Conservation (phyloP, 2,797 vertebrate species). For the Gymnoscopelus braueri region DNA sequence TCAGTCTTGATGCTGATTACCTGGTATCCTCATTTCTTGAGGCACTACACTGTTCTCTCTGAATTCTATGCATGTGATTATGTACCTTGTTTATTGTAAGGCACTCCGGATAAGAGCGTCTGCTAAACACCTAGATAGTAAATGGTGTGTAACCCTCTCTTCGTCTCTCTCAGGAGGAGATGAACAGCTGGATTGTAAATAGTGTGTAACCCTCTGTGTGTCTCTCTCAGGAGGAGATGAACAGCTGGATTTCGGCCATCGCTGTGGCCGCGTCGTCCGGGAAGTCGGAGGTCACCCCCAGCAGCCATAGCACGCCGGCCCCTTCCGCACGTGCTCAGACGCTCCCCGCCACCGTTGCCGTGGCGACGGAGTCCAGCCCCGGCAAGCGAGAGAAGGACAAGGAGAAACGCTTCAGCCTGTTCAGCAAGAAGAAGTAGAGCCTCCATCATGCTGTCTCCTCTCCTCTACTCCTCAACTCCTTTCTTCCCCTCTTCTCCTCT, state of each 20-base stretch:
- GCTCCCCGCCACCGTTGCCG: conserved; percentile 90
- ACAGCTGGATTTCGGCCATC: conserved; percentile 95
- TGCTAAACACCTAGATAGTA: no score
- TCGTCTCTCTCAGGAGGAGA: conserved; percentile 74
- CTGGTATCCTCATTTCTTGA: no score
- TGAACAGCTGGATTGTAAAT: conserved; percentile 75
- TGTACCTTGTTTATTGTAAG: no score
- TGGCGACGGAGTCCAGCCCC: conserved; percentile 94
- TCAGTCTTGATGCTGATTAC: no score
- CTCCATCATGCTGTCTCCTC: conserved; percentile 18
- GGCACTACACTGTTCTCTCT: no score
- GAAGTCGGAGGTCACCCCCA: conserved; percentile 88
- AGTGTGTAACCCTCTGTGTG: background rate
- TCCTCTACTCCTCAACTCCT: conserved; percentile 40
- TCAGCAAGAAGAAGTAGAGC: conserved; percentile 98
- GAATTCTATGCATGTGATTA: no score
- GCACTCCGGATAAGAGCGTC: no score
- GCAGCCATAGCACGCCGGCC: conserved; percentile 95
- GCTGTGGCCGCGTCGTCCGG: conserved; percentile 86
- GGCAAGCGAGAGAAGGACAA: conserved; percentile 98
- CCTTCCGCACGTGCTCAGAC: conserved; percentile 92
- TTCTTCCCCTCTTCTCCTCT: conserved; percentile 16
- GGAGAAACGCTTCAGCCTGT: conserved; percentile 98
- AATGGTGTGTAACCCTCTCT: no score
- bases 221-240: conserved; percentile 95